Conservation (phyloP, 2,113 vertebrate species). For the Arenaria interpres region DNA sequence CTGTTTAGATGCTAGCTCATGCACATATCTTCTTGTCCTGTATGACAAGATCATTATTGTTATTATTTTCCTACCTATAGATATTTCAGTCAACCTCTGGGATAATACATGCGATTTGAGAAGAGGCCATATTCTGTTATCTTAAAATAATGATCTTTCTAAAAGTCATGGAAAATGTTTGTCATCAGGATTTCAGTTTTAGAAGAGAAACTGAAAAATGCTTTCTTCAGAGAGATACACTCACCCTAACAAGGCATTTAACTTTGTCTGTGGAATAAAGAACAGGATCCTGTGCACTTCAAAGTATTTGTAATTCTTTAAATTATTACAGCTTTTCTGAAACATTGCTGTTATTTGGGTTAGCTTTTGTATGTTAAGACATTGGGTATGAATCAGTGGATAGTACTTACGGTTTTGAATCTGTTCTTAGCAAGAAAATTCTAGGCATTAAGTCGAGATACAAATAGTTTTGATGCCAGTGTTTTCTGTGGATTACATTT, state of each 20-base stretch:
- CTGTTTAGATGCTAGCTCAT: not conserved
- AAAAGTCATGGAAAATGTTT: not conserved
- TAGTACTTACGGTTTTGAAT: not conserved
- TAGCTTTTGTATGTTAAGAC: not conserved
- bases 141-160: not conserved
- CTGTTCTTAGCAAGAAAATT: not conserved
- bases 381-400: not conserved
- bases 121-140: not conserved
- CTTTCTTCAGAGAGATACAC: not conserved
- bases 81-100: not conserved
- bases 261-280: not conserved
- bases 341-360: not conserved
- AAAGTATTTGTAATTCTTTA: not conserved
- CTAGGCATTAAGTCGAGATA: not conserved
- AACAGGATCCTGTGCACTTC: not conserved
- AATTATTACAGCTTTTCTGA: not conserved
- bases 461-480: not conserved
- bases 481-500: not conserved
- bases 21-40: not conserved
- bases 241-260: not conserved
- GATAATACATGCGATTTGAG: not conserved
- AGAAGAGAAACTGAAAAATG: not conserved
- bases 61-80: not conserved
- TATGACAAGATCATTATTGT: not conserved
- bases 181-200: not conserved